A percentile compares a stretch with the other conserved stretches of the same genome.
These are phyloP conservation scores for Mechanitis mazaeus DNA, from an alignment of 2,888 invertebrate genomes.

Conservation along the genomic window DNA sequence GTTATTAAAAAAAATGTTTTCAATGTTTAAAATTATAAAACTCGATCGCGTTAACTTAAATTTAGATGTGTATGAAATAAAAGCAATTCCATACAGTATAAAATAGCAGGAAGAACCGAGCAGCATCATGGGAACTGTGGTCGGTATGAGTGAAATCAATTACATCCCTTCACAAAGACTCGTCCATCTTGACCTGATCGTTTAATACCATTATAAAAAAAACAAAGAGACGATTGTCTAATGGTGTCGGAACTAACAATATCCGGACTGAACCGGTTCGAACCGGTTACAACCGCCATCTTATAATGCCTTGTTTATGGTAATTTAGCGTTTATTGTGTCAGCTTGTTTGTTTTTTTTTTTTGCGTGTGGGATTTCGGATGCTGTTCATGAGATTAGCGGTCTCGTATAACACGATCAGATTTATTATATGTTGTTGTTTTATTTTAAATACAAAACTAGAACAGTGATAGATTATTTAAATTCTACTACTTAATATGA, in stretches of 20 bases:
- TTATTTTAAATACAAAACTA: not conserved
- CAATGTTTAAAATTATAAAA: too few species aligned
- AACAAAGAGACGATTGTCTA: slow-evolving; percentile 58
- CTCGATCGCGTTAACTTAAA: too few species aligned
- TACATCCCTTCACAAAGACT: slow-evolving; percentile 43
- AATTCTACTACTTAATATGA: too few species aligned
- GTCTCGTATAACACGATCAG: slow-evolving; percentile 29
- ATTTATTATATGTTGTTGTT: slow-evolving; percentile 11
- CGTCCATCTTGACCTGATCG: slow-evolving; percentile 42
- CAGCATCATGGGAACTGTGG: slow-evolving; percentile 22
- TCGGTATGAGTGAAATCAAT: slow-evolving; percentile 28
- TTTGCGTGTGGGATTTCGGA: slow-evolving; percentile 51
- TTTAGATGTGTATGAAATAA: too few species aligned
- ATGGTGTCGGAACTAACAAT: slow-evolving; percentile 60
- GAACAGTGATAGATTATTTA: too few species aligned
- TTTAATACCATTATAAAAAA: slow-evolving; percentile 50
- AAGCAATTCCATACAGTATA: not conserved
- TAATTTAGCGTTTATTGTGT: slow-evolving; percentile 69
- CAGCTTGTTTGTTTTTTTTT: slow-evolving; percentile 50
- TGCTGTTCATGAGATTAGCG: slow-evolving; percentile 64
- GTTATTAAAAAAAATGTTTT: too few species aligned
- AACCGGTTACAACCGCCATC: slow-evolving; percentile 59
- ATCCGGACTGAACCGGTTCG: slow-evolving; percentile 62
- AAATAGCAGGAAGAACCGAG: not conserved
- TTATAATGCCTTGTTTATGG: slow-evolving; percentile 73